phyloP scores from a whole-genome alignment of 2,113 vertebrate genomes.

The Nibea albiflora region DNA sequence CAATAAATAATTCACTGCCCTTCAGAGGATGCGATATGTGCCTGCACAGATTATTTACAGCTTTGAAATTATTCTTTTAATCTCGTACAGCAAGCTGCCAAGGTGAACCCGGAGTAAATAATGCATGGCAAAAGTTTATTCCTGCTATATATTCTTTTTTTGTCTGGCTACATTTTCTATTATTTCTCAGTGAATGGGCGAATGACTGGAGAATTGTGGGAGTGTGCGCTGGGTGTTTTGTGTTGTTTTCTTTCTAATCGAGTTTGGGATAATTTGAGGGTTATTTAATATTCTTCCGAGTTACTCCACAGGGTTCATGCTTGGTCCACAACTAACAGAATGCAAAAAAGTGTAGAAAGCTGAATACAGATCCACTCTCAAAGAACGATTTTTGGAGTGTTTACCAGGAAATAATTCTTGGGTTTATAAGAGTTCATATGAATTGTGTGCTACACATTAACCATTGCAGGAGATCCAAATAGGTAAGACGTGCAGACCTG shows the following conservation, averaged over 20 bases:
- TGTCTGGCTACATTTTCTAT: slow-evolving; percentile 37
- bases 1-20: slow-evolving; percentile 87
- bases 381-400: neutral
- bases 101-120: slow-evolving; percentile 81
- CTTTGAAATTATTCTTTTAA: slow-evolving; percentile 83
- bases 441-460: slow-evolving; percentile 11
- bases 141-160: slow-evolving; percentile 57
- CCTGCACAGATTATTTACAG: slow-evolving; percentile 84
- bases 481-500: neutral
- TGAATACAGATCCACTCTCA: slow-evolving; percentile 31
- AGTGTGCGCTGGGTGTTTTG: slow-evolving; percentile 6
- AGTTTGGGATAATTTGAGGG: slow-evolving; percentile 48
- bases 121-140: slow-evolving; percentile 75
- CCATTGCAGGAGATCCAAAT: neutral
- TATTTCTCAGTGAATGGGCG: slow-evolving; percentile 45
- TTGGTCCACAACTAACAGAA: slow-evolving; percentile 32
- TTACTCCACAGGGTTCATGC: slow-evolving; percentile 19
- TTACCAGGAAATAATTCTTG: neutral
- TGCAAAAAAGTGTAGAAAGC: slow-evolving; percentile 5
- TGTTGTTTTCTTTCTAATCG: slow-evolving; percentile 44
- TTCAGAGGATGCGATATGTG: slow-evolving; percentile 82
- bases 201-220: slow-evolving; percentile 35
- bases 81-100: slow-evolving; percentile 76
- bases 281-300: slow-evolving; percentile 43
- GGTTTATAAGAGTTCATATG: neutral